A percentile compares a stretch with the other conserved stretches of the same genome.
Conservation (phyloP, 2,113 vertebrate genomes). For the Ceyx margarethae region DNA sequence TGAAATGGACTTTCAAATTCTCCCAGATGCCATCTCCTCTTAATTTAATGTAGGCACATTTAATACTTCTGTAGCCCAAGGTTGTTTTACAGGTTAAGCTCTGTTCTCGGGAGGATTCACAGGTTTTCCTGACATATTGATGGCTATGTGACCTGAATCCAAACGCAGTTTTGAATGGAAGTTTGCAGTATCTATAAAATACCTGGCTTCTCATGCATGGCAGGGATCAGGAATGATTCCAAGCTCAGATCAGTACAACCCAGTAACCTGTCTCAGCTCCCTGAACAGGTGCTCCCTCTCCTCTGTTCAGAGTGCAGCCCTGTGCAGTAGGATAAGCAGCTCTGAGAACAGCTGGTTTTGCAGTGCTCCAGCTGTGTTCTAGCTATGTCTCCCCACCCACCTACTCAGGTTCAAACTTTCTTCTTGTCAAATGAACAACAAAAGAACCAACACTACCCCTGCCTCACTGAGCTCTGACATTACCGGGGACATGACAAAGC, state of each 20-base stretch:
- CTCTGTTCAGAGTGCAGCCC: not conserved
- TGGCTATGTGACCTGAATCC: slow-evolving; percentile 41
- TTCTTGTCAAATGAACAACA: not conserved
- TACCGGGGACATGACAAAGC: not conserved
- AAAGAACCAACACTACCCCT: not conserved
- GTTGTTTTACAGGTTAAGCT: slow-evolving; percentile 51
- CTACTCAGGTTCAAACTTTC: not conserved
- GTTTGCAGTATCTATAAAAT: slow-evolving; percentile 5
- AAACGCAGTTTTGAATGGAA: not conserved
- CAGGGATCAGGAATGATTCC: not conserved
- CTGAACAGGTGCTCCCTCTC: not conserved
- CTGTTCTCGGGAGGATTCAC: slow-evolving; percentile 10
- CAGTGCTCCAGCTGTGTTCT: not conserved
- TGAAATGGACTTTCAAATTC: slow-evolving; percentile 18
- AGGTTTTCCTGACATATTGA: slow-evolving; percentile 24
- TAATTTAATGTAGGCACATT: slow-evolving; percentile 47
- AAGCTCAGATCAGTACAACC: not conserved
- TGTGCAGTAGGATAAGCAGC: not conserved
- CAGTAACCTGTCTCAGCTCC: not conserved
- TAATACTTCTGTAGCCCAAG: slow-evolving; percentile 42
- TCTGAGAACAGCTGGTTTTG: not conserved
- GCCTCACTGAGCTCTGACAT: not conserved
- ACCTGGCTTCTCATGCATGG: not conserved
- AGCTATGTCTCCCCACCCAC: not conserved
- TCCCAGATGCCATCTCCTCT: not conserved